phyloP scores from a whole-genome alignment of 2,888 invertebrate species.

The Acleris emargana region DNA sequence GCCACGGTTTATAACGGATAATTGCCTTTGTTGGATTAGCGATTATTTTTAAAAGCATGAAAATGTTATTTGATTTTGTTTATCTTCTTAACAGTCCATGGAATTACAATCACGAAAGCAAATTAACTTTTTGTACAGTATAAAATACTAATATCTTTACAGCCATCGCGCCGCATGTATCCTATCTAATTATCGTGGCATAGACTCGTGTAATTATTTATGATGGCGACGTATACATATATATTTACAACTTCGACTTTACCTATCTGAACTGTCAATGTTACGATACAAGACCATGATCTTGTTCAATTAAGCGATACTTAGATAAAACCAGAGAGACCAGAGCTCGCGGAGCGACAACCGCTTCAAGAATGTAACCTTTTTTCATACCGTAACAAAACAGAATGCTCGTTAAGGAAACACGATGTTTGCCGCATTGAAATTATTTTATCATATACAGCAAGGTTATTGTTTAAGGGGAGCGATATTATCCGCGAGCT shows the following conservation, averaged over 20 bases:
- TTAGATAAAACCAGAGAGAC: constrained; percentile 33
- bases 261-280: neutral
- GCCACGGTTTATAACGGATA: constrained; percentile 61
- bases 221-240: no score
- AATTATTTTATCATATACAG: constrained; percentile 81
- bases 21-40: constrained; percentile 47
- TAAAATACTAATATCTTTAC: no score
- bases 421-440: constrained; percentile 76
- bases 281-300: constrained; percentile 6
- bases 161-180: no score
- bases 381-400: constrained; percentile 57
- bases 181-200: no score
- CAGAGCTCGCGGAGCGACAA: constrained; percentile 21
- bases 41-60: constrained; percentile 32
- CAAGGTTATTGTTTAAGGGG: constrained; percentile 78
- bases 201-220: no score
- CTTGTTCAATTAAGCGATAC: neutral
- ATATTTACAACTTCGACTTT: no score
- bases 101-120: neutral
- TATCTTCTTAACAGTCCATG: constrained; percentile 4
- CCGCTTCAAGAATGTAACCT: constrained; percentile 47
- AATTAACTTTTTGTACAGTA: neutral
- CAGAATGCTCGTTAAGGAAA: constrained; percentile 76
- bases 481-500: constrained; percentile 78
- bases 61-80: constrained; percentile 18